Base-by-base conservation (phyloP, 2,113 vertebrate genomes). In the Numida meleagris region DNA sequence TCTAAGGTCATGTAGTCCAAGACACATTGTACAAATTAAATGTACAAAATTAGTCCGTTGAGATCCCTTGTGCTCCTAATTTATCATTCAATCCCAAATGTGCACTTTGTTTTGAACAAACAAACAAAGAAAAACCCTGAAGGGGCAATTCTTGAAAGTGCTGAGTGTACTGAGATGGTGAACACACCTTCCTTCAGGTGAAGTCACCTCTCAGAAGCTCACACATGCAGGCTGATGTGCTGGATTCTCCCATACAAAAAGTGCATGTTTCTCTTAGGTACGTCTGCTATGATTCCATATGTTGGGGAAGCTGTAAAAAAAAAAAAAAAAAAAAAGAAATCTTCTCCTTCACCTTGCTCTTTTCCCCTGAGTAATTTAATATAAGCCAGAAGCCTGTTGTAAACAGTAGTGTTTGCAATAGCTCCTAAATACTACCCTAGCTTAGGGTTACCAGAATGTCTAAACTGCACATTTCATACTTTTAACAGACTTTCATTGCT, bases 21-120 rank as follows among this genome's bases (percentile, higher is more conserved):
- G 48, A 61, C 13, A 51, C 45, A 42, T 43, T 89, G 77, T 86
- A 87, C 78, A 73, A 91, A 53, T 74, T 85, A 85, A 79, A 88
- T 50, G n/a, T 86, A n/a, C 36, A 70, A 42, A 82, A 91, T 78
- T 66, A 31, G 58, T 29, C 75, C 70, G 48, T 21, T 81, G 74
- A 57, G 27, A 61, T 85, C 45, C 38, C 31, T 74, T 24, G 6
- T 86, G 76, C 13, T n/a, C 77, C 33, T 3, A 18, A 3, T 93
- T 87, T 82, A 23, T 86, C 20, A 55, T 89, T 94, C 25, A 59
- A 7, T 84, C 36, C 5, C 73, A 73, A 38, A 93, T 94, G 91
- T 34, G n/a, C 80, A 58, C 73, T 89, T 92, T 82, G n/a, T 70
- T 12, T 65, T 58, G 21, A 86, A 50, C 29, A 92, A 90, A 88